phyloP scores from a whole-genome alignment of 2,888 invertebrate species.

The Volucella inflata region DNA sequence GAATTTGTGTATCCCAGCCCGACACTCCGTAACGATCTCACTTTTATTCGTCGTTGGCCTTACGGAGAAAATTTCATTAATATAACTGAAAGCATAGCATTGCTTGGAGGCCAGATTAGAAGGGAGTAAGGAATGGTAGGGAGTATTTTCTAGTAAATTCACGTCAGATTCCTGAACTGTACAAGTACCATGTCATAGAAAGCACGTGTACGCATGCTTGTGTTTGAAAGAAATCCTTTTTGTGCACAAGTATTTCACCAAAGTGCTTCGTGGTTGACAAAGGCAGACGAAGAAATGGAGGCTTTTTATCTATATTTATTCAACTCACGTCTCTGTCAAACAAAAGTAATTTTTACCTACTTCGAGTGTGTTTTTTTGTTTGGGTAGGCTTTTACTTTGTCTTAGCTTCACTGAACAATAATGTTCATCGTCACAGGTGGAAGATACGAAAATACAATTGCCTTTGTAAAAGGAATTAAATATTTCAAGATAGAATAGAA shows the following conservation, averaged over 20 bases:
- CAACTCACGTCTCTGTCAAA: constrained; percentile 62
- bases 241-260: constrained; percentile 21
- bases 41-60: background rate
- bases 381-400: constrained; percentile 39
- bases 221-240: constrained; percentile 25
- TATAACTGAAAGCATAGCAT: constrained; percentile 54
- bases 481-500: no score
- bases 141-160: constrained; percentile 38
- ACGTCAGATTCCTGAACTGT: constrained; percentile 34
- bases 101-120: constrained; percentile 36
- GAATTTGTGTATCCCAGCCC: constrained; percentile 52
- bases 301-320: constrained; percentile 50
- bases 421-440: no score
- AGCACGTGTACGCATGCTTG: constrained; percentile 12
- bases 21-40: constrained; percentile 29
- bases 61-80: constrained; percentile 61
- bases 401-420: no score
- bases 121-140: background rate
- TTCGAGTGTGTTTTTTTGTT: constrained; percentile 27
- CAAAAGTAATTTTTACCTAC: constrained; percentile 64
- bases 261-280: constrained; percentile 45
- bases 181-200: background rate
- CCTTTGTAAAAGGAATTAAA: no score
- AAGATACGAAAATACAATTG: no score
- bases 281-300: constrained; percentile 4